phyloP scores from a whole-genome alignment of 2,888 invertebrate genomes.

The Ophioninae sp. region DNA sequence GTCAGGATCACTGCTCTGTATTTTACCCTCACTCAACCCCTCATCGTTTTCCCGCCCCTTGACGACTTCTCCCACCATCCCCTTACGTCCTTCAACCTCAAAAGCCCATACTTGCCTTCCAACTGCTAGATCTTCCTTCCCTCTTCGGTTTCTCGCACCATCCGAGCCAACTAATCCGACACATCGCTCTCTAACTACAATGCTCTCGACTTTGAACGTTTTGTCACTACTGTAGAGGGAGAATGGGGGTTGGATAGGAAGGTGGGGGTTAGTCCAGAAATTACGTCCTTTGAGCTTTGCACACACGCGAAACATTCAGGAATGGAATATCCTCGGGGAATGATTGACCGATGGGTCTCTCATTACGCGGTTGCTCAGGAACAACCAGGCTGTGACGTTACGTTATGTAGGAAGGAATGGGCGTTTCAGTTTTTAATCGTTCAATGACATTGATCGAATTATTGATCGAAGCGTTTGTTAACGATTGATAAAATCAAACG shows the following conservation, averaged over 20 bases:
- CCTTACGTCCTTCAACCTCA: conserved; percentile 44
- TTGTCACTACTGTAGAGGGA: conserved; percentile 12
- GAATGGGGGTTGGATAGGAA: conserved; percentile 4
- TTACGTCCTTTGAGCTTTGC: conserved; percentile 31
- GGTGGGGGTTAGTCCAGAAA: conserved; percentile 37
- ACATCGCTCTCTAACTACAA: conserved; percentile 40
- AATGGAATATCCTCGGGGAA: conserved; percentile 50
- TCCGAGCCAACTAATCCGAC: conserved; percentile 48
- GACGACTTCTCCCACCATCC: background rate
- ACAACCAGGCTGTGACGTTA: background rate
- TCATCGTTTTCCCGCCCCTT: conserved; percentile 31
- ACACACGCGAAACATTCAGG: conserved; percentile 17
- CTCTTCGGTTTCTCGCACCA: conserved; percentile 52
- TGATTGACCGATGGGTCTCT: conserved; percentile 60
- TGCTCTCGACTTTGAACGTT: conserved; percentile 36
- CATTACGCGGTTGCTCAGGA: conserved; percentile 44
- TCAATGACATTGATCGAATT: too few species aligned
- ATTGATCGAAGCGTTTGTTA: too few species aligned
- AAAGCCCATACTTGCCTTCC: conserved; percentile 37
- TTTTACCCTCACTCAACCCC: conserved; percentile 53
- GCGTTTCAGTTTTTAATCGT: too few species aligned
- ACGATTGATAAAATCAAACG: too few species aligned
- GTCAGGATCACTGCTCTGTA: conserved; percentile 76
- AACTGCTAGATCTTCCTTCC: conserved; percentile 63
- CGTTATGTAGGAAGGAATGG: background rate